phyloP scores from a whole-genome alignment of 1,140 invertebrate species.

The Drosophila bocqueti region DNA sequence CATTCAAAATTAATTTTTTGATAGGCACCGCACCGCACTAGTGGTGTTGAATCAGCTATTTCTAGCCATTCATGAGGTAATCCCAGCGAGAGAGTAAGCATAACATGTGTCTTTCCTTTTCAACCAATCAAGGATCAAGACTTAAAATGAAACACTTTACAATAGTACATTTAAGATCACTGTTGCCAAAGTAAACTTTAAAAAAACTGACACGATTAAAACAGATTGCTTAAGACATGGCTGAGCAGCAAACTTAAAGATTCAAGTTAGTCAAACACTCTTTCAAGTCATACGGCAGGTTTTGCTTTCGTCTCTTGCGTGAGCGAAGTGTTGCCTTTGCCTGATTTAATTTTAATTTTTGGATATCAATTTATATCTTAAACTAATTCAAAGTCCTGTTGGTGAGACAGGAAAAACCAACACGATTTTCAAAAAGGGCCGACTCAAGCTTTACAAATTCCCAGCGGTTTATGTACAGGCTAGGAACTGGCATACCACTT shows the following conservation, averaged over 20 bases:
- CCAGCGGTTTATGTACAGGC: background rate
- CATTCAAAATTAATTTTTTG: conserved; percentile 61
- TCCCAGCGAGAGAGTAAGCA: background rate
- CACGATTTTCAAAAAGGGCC: no score
- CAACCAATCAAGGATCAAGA: background rate
- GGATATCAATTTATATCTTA: background rate
- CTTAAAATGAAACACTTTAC: no score
- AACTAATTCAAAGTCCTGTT: background rate
- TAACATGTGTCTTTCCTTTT: background rate
- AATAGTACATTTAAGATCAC: background rate
- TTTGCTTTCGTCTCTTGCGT: no score
- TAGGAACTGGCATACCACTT: background rate
- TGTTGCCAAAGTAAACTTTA: background rate
- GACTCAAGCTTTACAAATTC: background rate
- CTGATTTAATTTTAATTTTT: background rate
- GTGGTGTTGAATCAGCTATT: conserved; percentile 27
- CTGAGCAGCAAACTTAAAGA: background rate
- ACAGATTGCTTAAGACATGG: background rate
- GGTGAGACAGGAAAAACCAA: background rate
- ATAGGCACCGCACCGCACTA: background rate
- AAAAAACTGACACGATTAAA: background rate
- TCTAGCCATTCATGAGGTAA: conserved; percentile 1
- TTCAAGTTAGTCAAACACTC: background rate
- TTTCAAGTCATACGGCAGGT: background rate
- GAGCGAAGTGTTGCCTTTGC: no score